phyloP scores from a whole-genome alignment of 2,888 invertebrate species.

The Chymomyza procnemis region DNA sequence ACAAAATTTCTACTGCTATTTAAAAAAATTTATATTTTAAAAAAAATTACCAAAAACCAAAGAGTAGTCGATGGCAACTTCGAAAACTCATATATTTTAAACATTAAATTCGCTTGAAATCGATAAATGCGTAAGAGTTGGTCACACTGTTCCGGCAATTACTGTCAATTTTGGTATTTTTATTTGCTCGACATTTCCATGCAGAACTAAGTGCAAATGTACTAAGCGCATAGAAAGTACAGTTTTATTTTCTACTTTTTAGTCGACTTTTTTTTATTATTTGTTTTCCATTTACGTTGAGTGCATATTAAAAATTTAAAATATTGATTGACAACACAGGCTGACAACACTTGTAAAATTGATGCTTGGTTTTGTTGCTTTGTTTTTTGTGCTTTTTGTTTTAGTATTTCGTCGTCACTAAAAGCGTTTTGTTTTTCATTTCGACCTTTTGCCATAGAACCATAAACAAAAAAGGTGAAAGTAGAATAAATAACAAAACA shows the following conservation, averaged over 20 bases:
- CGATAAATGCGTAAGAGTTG: too few relatives aligned
- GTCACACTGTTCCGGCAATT: background rate
- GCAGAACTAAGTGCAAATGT: background rate
- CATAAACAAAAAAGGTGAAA: background rate
- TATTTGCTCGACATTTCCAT: background rate
- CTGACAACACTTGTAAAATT: slow-evolving; percentile 34
- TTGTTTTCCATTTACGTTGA: slow-evolving; percentile 4
- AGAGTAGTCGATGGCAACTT: too few relatives aligned
- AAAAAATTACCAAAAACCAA: too few relatives aligned
- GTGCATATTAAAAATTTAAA: slow-evolving; percentile 26
- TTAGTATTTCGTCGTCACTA: background rate
- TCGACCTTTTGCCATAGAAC: slow-evolving; percentile 49
- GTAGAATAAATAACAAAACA: background rate
- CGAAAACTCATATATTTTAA: too few relatives aligned
- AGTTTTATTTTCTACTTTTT: background rate
- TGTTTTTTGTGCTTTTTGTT: background rate
- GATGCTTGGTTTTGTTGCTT: slow-evolving; percentile 22
- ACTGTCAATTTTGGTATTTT: background rate
- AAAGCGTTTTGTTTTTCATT: slow-evolving; percentile 40
- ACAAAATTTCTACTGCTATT: too few relatives aligned
- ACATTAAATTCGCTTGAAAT: too few relatives aligned
- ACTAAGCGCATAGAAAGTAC: background rate
- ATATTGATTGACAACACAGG: slow-evolving; percentile 47
- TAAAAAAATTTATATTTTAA: too few relatives aligned
- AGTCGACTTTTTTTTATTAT: too few relatives aligned